Evolutionary conservation across 2,113 vertebrate species (phyloP), one percentile per base, ranked within the genome.

Genomic region (Tor tambroides): DNA sequence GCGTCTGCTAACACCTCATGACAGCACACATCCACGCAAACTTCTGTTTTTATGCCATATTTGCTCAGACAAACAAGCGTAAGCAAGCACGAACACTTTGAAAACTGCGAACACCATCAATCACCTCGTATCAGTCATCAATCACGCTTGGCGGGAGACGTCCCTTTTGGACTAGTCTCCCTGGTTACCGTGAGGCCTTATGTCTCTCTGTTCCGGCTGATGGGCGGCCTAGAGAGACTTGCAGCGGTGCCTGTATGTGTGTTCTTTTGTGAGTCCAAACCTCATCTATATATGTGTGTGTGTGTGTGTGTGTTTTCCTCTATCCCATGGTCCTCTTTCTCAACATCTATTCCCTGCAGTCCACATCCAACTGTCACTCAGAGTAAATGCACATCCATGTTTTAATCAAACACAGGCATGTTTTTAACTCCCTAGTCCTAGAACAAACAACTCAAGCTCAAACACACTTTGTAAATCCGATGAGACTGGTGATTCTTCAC

Each of bases 61-160:
- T 81, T 59, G 65, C 35, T 72, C 32, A 46, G 51, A 81, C 78
- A 75, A 71, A 84, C 63, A 15, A 74, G 23, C 15, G 26, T 72
- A 77, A 69, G 38, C 67, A 74, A 54, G 30, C 72, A 54, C 80
- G 43, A 23, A 51, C 49, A 51, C 59, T 74, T 54, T 41, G 59
- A 76, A 46, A 65, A n/a, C 21, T 7, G 46, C 43, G 78, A 77
- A 78, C 30, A 32, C 80, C 86, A 87, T 87, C 88, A 85, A 87
- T 89, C 88, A 89, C 41, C 71, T 85, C 54, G 32, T 85, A 84
- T 85, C 78, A 82, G 69, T 87, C 88, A 85, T 89, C 86, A 87
- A 80, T 87, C 86, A 85, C 49, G 56, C 41, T 71, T 63, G 80
- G 79, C 32, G 15, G 61, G 88, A 89, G 65, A 85, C 30, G 30